Base-by-base conservation (phyloP, 2,797 vertebrate genomes). In the Alca torda region DNA sequence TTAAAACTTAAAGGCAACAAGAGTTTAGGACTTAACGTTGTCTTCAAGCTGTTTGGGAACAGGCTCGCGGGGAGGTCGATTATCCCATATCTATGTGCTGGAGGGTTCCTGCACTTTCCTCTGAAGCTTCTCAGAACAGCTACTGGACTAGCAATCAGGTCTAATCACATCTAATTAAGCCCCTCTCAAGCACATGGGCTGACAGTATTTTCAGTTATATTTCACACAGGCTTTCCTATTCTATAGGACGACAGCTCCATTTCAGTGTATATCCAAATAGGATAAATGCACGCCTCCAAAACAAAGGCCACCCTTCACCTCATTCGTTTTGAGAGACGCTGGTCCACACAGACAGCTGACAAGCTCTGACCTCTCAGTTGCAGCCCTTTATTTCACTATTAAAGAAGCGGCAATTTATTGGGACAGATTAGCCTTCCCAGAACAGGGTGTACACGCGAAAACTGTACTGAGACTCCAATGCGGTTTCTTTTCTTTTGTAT, bases 401-500 rank as follows among this genome's bases (percentile, higher is more conserved):
- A 68, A 51, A 56, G 78, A 80, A 91, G 79, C 33, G 39, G 61
- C 25, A 45, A 60, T 35, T 75, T n/a, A 50, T 1, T 25, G 25
- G 69, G 76, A 76, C 45, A 73, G 15, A 45, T 64, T 15, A 70
- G 43, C 43, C 35, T 68, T 61, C 43, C 37, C 51, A 63, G 68
- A 87, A 48, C 14, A 24, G 54, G 18, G 25, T 8, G 8, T 30
- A 53, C 15, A 9, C 8, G 8, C 35, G n/a, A 86, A 91, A 81
- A 50, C 13, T 10, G 23, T 6, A 12, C 50, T 15, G 14, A 50
- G 56, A 31, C 13, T 68, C 35, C 16, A 30, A 54, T 13, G 30
- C 19, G 4, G n/a, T 64, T 39, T 61, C 15, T 78, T 95, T 84
- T 72, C 89, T 95, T 93, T 79, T 63, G 2, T 72, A 11, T 92